Evolutionary conservation across 2,797 vertebrate species (phyloP).

Genomic region (Pangasius mekongensis): DNA sequence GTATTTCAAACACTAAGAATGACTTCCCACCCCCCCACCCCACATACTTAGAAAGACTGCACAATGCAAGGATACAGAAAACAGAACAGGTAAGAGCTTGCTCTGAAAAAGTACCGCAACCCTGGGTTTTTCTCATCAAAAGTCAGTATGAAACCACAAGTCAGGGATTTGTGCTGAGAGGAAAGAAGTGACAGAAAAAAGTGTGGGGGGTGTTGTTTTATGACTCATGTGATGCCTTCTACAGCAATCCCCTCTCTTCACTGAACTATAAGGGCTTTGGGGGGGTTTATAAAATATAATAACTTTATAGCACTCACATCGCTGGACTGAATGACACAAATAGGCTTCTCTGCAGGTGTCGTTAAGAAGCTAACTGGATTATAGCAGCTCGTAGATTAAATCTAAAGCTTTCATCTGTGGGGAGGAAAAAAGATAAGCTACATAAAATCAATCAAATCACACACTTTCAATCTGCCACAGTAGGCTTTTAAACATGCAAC

Average conservation of each 20-base stretch:
- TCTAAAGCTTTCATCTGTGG: conserved; percentile 47
- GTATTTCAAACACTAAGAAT: conserved; percentile 1
- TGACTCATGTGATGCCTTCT: conserved; percentile 17
- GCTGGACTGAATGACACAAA: conserved; percentile 17
- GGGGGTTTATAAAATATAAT: not conserved
- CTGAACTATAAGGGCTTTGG: not conserved
- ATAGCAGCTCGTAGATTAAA: conserved; percentile 40
- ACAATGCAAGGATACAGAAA: not conserved
- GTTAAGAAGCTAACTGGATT: conserved; percentile 49
- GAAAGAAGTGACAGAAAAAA: conserved; percentile 29
- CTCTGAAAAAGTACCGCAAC: conserved; percentile 38
- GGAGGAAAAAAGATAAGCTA: conserved; percentile 38
- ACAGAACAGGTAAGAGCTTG: conserved; percentile 1
- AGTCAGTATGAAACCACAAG: conserved; percentile 34
- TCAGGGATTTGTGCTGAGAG: conserved; percentile 22
- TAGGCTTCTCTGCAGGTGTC: conserved; percentile 37
- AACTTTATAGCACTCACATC: conserved; percentile 20
- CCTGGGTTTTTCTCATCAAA: conserved; percentile 54
- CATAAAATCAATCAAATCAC: conserved; percentile 44
- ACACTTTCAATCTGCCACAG: conserved; percentile 11
- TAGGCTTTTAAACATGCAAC: conserved; percentile 35
- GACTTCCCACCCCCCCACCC: not conserved
- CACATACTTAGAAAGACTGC: conserved; percentile 3
- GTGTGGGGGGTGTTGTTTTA: not conserved
- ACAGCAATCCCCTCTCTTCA: conserved; percentile 6